A percentile compares a stretch with the other conserved stretches of the same genome.
phyloP scores from a whole-genome alignment of 1,140 invertebrate genomes.

The Mizuhopecten yessoensis region DNA sequence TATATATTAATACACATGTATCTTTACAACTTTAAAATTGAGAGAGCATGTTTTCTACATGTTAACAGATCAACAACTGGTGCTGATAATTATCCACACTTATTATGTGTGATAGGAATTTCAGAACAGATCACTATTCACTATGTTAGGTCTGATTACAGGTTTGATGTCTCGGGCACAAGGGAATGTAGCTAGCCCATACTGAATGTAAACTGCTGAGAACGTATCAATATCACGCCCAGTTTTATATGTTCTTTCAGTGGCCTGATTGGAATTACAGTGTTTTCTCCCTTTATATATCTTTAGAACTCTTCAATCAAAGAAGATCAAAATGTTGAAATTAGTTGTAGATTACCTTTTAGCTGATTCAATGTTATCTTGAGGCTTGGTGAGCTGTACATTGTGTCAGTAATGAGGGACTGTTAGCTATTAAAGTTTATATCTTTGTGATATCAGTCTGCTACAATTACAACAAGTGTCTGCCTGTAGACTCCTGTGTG shows the following conservation, averaged over 20 bases:
- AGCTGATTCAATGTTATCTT: not conserved
- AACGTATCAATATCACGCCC: not conserved
- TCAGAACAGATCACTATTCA: too few species aligned
- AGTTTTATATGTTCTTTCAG: not conserved
- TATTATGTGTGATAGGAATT: not conserved
- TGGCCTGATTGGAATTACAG: not conserved
- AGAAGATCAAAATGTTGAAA: slow-evolving; percentile 14
- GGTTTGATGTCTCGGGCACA: not conserved
- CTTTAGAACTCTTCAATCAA: slow-evolving; percentile 38
- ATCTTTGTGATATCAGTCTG: not conserved
- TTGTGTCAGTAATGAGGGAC: not conserved
- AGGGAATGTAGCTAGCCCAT: not conserved
- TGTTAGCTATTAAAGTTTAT: not conserved
- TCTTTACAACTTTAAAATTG: not conserved
- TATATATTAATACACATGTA: too few species aligned
- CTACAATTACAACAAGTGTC: not conserved
- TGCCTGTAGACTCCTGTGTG: not conserved
- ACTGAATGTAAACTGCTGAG: not conserved
- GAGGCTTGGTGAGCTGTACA: not conserved
- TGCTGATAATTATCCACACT: not conserved
- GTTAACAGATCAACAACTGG: not conserved
- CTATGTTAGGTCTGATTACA: too few species aligned
- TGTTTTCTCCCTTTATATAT: slow-evolving; percentile 12
- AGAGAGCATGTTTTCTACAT: too few species aligned
- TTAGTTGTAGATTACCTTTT: not conserved